Conservation (phyloP, 2,888 invertebrate species). For the Nemotelus pantherinus region DNA sequence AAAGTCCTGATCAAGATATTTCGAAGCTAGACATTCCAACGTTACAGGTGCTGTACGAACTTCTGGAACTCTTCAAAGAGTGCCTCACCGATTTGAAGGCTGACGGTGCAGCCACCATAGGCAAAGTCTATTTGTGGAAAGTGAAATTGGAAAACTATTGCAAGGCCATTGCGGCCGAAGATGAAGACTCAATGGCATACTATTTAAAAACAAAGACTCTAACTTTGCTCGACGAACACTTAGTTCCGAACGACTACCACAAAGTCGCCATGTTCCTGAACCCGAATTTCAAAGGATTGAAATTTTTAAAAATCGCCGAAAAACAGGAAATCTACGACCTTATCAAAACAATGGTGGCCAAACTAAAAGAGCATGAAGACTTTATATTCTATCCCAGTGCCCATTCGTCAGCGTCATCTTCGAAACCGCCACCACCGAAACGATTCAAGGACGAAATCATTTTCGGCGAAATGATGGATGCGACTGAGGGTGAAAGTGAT, state of each 20-base stretch:
- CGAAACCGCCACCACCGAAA: constrained; percentile 20
- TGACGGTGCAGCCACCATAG: constrained; percentile 40
- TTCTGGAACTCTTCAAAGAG: constrained; percentile 33
- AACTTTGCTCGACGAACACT: constrained; percentile 43
- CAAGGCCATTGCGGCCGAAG: constrained; percentile 19
- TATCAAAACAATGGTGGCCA: constrained; percentile 26
- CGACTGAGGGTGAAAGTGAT: constrained; percentile 43
- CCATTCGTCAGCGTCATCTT: constrained; percentile 8
- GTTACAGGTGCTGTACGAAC: constrained; percentile 25
- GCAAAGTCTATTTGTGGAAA: constrained; percentile 49
- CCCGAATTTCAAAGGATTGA: constrained; percentile 50
- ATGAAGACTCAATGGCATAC: constrained; percentile 36
- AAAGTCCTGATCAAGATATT: constrained; percentile 17
- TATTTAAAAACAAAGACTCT: constrained; percentile 36
- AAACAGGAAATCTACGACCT: constrained; percentile 39
- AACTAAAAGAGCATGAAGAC: constrained; percentile 36
- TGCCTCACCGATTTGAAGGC: constrained; percentile 24
- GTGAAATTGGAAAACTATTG: constrained; percentile 48
- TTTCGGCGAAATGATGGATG: constrained; percentile 47
- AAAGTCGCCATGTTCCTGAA: constrained; percentile 49
- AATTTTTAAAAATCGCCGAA: constrained; percentile 47
- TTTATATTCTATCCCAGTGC: constrained; percentile 28
- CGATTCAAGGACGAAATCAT: constrained; percentile 41
- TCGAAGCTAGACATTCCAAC: constrained; percentile 33
- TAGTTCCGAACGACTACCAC: constrained; percentile 47